Percentiles rank a stretch among this genome's conserved stretches.
phyloP scores from a whole-genome alignment of 2,113 vertebrate genomes.

The Murina feae region DNA sequence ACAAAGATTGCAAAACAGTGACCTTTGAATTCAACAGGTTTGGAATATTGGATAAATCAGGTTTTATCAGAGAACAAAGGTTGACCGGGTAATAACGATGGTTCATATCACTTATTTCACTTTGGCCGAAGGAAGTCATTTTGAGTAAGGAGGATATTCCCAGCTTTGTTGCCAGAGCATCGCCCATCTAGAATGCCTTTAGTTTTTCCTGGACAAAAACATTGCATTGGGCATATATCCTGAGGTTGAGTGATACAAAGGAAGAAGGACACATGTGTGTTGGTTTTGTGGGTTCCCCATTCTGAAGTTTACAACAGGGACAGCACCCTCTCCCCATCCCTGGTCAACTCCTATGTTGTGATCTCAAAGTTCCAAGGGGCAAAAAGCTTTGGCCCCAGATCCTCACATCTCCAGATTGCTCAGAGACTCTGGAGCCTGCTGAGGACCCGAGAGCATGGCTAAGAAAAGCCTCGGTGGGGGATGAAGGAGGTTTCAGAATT shows the following conservation, averaged over 20 bases:
- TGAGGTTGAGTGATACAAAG: neutral
- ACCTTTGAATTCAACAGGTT: neutral
- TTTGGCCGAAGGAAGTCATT: neutral
- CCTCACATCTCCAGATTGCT: neutral
- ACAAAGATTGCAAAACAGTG: neutral
- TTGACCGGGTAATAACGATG: neutral
- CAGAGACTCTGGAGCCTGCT: neutral
- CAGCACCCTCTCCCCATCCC: too few relatives aligned
- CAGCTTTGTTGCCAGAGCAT: neutral
- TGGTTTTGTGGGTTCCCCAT: neutral
- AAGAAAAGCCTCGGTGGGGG: neutral
- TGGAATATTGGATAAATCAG: neutral
- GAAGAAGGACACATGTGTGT: neutral
- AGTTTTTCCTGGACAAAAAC: neutral
- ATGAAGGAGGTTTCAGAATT: neutral
- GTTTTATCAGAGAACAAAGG: neutral
- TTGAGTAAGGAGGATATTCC: neutral
- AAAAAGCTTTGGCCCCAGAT: neutral
- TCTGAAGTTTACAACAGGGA: neutral
- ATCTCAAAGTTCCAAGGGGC: neutral
- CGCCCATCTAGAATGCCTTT: neutral
- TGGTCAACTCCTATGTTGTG: too few relatives aligned
- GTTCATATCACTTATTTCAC: neutral
- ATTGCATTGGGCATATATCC: neutral
- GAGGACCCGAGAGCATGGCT: neutral